Evolutionary conservation across 2,888 invertebrate genomes (phyloP), one percentile per base, ranked within the genome.

Genomic region (Scrobipalpa costella): DNA sequence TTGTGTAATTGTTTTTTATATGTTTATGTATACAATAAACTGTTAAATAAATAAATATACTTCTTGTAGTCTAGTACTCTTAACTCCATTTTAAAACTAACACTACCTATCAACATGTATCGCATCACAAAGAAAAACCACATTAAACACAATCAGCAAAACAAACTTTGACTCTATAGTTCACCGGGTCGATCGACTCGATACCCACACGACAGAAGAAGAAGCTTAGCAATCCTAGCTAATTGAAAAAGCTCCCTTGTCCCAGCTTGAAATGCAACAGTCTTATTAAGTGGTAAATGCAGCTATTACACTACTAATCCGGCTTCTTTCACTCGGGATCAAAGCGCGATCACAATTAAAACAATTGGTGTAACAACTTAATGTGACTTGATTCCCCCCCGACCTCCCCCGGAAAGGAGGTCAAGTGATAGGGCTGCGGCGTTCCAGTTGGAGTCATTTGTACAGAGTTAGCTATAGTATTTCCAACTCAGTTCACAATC

Each of bases 301-400:
- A 55, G 7, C 27, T 27, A 55, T 27, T 55, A 34, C 55, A 55
- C 55, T 27, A 21, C 57, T 57, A 57, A 57, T 57, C 57, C 38
- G 11, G 13, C 44, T 59, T 59, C 47, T 59, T 59, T 59, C 44
- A 47, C 15, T 8, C 27, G 44, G 61, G 67, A 71, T 69, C 69
- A 72, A 71, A 72, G 67, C 60, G 68, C 67, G 67, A 70, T 71
- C 67, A 71, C 68, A 68, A 71, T 72, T 72, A 68, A 71, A 73
- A 70, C 69, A 73, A 73, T 71, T 69, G 69, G 67, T 63, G 67
- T 66, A 68, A 71, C 70, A 66, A 66, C 64, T 70, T 70, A 62
- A 69, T 71, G 68, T 64, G 64, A 58, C 57, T 57, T 57, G 50
- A 47, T 58, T 50, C 64, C 64, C 64, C 57, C 36, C 62, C 40